phyloP scores from a whole-genome alignment of 2,888 invertebrate genomes.

The Encarsia formosa region DNA sequence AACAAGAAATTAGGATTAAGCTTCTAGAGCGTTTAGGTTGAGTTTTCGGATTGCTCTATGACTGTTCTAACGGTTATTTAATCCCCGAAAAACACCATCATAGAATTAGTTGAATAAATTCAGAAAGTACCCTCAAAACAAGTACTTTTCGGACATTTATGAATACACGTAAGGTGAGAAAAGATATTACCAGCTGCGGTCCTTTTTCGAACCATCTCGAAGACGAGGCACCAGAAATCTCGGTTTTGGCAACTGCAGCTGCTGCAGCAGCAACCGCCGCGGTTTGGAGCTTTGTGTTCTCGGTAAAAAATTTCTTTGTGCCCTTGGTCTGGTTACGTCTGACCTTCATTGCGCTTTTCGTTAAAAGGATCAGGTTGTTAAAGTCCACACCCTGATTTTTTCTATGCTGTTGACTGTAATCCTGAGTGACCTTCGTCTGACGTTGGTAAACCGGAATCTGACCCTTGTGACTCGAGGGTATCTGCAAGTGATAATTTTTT shows the following conservation, averaged over 20 bases:
- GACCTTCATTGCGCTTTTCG: slow-evolving; percentile 43
- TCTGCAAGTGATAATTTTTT: slow-evolving; percentile 29
- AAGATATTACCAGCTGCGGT: neutral
- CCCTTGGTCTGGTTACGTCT: slow-evolving; percentile 38
- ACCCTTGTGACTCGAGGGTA: slow-evolving; percentile 23
- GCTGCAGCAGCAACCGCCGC: slow-evolving; percentile 12
- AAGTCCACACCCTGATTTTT: slow-evolving; percentile 45
- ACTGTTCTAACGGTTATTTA: too few relatives aligned
- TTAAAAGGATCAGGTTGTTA: slow-evolving; percentile 45
- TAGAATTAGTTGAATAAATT: too few relatives aligned
- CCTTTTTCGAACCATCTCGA: slow-evolving; percentile 37
- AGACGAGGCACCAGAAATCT: slow-evolving; percentile 31
- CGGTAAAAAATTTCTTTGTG: slow-evolving; percentile 19
- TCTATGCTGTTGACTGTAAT: slow-evolving; percentile 35
- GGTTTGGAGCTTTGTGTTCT: slow-evolving; percentile 4
- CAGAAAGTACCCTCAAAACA: too few relatives aligned
- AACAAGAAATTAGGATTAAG: too few relatives aligned
- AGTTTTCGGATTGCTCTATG: too few relatives aligned
- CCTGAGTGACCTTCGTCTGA: slow-evolving; percentile 41
- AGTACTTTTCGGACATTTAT: too few relatives aligned
- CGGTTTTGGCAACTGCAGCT: slow-evolving; percentile 33
- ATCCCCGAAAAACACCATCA: too few relatives aligned
- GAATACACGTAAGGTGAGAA: neutral
- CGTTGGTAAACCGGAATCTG: slow-evolving; percentile 45
- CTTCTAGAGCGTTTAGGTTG: too few relatives aligned